Evolutionary conservation across 2,888 invertebrate genomes (phyloP).

Genomic region (Drosophila birchii): DNA sequence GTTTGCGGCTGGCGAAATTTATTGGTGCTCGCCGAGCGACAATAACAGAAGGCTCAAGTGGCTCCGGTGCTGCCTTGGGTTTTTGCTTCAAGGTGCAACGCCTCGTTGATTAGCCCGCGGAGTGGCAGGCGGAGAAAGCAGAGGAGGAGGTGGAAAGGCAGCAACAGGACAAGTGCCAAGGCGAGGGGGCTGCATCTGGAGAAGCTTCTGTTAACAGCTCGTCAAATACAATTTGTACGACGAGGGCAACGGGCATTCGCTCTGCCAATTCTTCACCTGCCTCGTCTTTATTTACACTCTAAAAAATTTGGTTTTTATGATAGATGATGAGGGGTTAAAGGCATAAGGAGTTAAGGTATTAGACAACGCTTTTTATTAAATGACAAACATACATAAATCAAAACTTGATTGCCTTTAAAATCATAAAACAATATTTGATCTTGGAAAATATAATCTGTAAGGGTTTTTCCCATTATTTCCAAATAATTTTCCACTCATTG

Average conservation of each 20-base stretch:
- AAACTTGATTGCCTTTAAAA: not conserved
- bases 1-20: slow-evolving; percentile 51
- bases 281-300: slow-evolving; percentile 60
- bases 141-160: not conserved
- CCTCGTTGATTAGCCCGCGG: slow-evolving; percentile 67
- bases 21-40: slow-evolving; percentile 49
- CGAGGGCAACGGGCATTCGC: slow-evolving; percentile 5
- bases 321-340: no score
- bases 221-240: slow-evolving; percentile 68
- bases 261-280: not conserved
- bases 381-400: no score
- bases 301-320: not conserved
- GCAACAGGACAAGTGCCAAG: no score
- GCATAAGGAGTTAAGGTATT: not conserved
- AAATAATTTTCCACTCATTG: not conserved
- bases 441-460: not conserved
- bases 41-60: slow-evolving; percentile 24
- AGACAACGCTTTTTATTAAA: not conserved
- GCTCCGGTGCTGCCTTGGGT: not conserved
- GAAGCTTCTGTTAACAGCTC: slow-evolving; percentile 64
- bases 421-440: not conserved
- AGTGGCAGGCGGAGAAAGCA: not conserved
- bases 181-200: slow-evolving; percentile 4
- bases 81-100: slow-evolving; percentile 47
- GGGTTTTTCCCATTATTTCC: not conserved